Conservation (phyloP, 2,888 invertebrate species). For the Lottia scabra region DNA sequence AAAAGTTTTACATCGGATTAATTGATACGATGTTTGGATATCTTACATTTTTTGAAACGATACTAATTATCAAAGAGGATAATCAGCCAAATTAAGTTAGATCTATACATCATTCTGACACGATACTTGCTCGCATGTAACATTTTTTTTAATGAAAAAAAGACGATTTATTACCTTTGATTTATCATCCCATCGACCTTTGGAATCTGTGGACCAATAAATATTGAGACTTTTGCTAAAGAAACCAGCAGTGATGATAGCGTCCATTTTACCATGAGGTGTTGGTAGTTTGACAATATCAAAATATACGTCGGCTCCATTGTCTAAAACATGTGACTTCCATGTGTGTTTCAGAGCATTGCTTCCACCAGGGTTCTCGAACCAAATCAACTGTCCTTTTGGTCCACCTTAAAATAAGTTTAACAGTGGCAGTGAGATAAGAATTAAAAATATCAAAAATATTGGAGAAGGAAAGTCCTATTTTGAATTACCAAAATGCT, state of each 20-base stretch:
- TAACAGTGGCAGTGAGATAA: too few relatives aligned
- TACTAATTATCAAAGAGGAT: too few relatives aligned
- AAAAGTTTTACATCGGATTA: too few relatives aligned
- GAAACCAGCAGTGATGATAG: slow-evolving; percentile 51
- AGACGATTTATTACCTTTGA: slow-evolving; percentile 30
- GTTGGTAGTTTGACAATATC: slow-evolving; percentile 35
- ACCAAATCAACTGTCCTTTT: slow-evolving; percentile 48
- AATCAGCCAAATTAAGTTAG: too few relatives aligned
- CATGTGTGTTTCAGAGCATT: slow-evolving; percentile 36
- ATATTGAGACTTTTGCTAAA: slow-evolving; percentile 48
- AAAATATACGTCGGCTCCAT: slow-evolving; percentile 48
- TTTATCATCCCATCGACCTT: slow-evolving; percentile 38
- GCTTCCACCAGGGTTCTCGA: slow-evolving; percentile 40
- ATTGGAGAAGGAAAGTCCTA: too few relatives aligned
- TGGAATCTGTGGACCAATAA: slow-evolving; percentile 48
- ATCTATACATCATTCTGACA: too few relatives aligned
- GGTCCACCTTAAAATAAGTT: too few relatives aligned
- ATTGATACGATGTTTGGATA: too few relatives aligned
- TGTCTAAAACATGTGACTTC: slow-evolving; percentile 42
- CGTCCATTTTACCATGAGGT: slow-evolving; percentile 27
- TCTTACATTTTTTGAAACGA: too few relatives aligned
- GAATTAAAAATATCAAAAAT: too few relatives aligned
- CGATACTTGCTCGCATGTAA: background rate
- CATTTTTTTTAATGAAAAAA: background rate
- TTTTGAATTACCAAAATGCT: too few relatives aligned